These are phyloP conservation scores for Lutraria rhynchaena DNA, from an alignment of 1,140 invertebrate species.

Conservation along the genomic window DNA sequence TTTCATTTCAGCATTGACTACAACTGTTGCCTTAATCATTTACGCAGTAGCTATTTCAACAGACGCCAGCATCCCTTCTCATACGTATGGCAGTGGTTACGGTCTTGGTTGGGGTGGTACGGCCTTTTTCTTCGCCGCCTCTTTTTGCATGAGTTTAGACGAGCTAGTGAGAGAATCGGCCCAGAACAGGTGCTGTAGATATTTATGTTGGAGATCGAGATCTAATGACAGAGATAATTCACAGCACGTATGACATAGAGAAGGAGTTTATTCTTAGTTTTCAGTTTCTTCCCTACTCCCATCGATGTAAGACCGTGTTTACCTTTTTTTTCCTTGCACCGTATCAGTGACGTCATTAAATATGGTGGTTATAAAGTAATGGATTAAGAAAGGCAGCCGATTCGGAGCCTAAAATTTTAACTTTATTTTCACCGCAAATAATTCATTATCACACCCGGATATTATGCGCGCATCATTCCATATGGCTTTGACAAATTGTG, in stretches of 20 bases:
- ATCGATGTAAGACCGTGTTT: too few species aligned
- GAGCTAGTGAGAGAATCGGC: constrained; percentile 78
- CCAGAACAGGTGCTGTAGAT: constrained; percentile 71
- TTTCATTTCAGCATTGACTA: constrained; percentile 74
- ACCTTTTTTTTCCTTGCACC: too few species aligned
- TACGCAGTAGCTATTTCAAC: constrained; percentile 77
- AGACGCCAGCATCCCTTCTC: constrained; percentile 66
- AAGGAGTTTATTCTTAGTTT: constrained; percentile 3
- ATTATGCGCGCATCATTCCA: too few species aligned
- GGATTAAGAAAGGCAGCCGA: too few species aligned
- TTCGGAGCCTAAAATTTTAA: too few species aligned
- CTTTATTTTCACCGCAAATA: too few species aligned
- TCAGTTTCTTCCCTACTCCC: too few species aligned
- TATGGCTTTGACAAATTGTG: too few species aligned
- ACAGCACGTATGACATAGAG: constrained; percentile 69
- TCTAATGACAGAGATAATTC: constrained; percentile 67
- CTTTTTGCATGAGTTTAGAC: constrained; percentile 82
- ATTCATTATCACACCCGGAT: too few species aligned
- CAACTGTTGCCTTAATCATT: constrained; percentile 76
- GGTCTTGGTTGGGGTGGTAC: constrained; percentile 79
- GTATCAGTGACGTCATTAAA: too few species aligned
- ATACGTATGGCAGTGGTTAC: constrained; percentile 79
- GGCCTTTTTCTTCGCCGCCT: constrained; percentile 78
- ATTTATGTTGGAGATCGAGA: constrained; percentile 70
- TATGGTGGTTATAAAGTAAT: too few species aligned